Percentiles rank a stretch among this genome's conserved stretches.
These are phyloP conservation scores for Corbicula japonica DNA, from an alignment of 2,888 invertebrate genomes.

Conservation along the genomic window DNA sequence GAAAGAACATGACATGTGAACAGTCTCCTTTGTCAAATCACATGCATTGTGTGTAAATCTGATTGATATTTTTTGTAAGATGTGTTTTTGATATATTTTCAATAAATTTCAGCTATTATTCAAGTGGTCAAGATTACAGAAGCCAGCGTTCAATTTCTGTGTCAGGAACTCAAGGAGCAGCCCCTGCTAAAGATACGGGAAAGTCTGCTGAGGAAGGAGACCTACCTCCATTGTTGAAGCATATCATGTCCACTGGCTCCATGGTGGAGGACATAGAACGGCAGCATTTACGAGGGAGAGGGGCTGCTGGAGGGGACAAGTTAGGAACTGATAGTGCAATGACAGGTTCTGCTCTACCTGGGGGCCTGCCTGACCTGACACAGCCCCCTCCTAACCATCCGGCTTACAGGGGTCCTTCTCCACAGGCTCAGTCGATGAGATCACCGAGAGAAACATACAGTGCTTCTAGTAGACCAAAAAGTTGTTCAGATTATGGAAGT, in stretches of 20 bases:
- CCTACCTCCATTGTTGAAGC: constrained; percentile 89
- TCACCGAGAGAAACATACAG: constrained; percentile 19
- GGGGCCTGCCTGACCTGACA: constrained; percentile 52
- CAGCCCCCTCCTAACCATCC: constrained; percentile 66
- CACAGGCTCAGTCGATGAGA: constrained; percentile 36
- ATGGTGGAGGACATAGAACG: constrained; percentile 95
- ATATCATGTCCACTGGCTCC: constrained; percentile 94
- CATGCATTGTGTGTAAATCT: no score
- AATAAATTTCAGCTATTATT: constrained; percentile 29
- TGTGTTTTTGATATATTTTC: background rate
- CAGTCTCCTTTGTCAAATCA: no score
- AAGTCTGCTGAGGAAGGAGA: constrained; percentile 33
- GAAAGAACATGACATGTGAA: no score
- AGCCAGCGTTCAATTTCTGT: constrained; percentile 62
- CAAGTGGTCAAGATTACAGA: constrained; percentile 5
- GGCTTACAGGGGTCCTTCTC: constrained; percentile 62
- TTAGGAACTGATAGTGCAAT: constrained; percentile 5
- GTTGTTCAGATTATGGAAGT: constrained; percentile 10
- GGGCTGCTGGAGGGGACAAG: constrained; percentile 8
- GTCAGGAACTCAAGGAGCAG: constrained; percentile 27
- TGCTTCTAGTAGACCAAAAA: constrained; percentile 24
- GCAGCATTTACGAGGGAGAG: constrained; percentile 58
- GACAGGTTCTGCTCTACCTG: background rate
- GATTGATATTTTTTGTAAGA: no score
- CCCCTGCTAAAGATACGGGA: constrained; percentile 8